phyloP scores from a whole-genome alignment of 2,888 invertebrate genomes.

The Hipparchia semele region DNA sequence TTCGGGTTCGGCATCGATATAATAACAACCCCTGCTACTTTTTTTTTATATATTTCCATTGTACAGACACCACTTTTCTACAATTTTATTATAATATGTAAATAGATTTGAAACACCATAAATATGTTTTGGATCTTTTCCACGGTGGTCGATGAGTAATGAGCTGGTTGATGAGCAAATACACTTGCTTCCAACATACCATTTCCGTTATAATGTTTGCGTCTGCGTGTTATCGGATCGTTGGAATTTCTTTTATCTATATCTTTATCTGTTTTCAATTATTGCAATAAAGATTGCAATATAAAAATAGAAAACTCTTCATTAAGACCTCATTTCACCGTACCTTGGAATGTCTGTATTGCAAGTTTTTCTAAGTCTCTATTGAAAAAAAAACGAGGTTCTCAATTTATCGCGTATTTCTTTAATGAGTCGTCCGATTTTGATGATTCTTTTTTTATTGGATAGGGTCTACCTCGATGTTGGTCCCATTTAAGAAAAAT shows the following conservation, averaged over 20 bases:
- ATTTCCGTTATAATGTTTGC: slow-evolving; percentile 30
- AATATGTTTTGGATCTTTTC: slow-evolving; percentile 22
- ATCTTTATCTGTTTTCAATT: slow-evolving; percentile 3
- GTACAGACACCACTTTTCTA: no score
- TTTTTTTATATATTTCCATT: no score
- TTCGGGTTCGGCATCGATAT: no score
- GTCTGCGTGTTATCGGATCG: slow-evolving; percentile 30
- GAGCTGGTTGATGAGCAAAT: slow-evolving; percentile 30
- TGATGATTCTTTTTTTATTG: no score
- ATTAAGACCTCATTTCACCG: not conserved
- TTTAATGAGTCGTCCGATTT: no score
- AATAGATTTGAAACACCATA: no score
- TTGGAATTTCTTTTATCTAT: slow-evolving; percentile 33
- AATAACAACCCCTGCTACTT: no score
- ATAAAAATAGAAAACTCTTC: not conserved
- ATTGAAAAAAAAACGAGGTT: no score
- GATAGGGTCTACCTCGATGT: no score
- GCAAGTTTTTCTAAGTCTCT: not conserved
- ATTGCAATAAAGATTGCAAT: not conserved
- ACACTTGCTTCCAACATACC: slow-evolving; percentile 29
- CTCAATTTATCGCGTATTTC: no score
- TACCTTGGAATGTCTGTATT: not conserved
- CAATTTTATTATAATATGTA: no score
- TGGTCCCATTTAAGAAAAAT: no score
- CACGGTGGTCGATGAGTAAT: slow-evolving; percentile 34